These are phyloP conservation scores for Arvicanthis niloticus DNA, from an alignment of 2,113 vertebrate species.

Conservation along the genomic window DNA sequence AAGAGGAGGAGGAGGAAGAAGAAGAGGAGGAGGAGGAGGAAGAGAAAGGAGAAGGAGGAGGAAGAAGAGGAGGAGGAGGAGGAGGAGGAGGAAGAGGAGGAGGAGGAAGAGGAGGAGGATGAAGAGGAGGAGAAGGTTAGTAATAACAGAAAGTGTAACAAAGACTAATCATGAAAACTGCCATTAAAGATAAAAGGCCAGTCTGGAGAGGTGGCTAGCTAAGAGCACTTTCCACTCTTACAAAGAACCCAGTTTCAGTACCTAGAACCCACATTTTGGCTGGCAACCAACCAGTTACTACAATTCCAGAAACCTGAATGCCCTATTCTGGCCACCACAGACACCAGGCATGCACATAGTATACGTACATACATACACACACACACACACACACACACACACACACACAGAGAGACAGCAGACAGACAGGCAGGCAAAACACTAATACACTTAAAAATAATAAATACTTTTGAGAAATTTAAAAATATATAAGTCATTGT, in stretches of 20 bases:
- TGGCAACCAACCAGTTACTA: not conserved
- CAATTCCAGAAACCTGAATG: not conserved
- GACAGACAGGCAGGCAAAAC: not conserved
- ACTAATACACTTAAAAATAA: not conserved
- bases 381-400: no score
- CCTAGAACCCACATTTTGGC: not conserved
- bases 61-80: no score
- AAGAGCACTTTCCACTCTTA: not conserved
- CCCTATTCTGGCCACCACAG: not conserved
- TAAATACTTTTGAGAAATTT: not conserved
- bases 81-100: no score
- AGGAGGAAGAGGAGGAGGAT: no score
- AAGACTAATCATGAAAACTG: constrained; percentile 19
- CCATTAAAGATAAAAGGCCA: not conserved
- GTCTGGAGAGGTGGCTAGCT: no score
- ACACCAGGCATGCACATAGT: not conserved
- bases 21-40: no score
- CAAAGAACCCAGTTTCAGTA: no score
- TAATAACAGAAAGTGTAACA: not conserved
- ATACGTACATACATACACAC: not conserved
- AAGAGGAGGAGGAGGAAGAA: no score
- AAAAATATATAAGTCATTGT: not conserved
- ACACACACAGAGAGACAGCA: no score
- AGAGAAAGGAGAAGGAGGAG: no score
- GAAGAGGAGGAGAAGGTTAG: no score